These are phyloP conservation scores for Nasonia giraulti DNA, from an alignment of 1,140 invertebrate species.

Conservation along the genomic window DNA sequence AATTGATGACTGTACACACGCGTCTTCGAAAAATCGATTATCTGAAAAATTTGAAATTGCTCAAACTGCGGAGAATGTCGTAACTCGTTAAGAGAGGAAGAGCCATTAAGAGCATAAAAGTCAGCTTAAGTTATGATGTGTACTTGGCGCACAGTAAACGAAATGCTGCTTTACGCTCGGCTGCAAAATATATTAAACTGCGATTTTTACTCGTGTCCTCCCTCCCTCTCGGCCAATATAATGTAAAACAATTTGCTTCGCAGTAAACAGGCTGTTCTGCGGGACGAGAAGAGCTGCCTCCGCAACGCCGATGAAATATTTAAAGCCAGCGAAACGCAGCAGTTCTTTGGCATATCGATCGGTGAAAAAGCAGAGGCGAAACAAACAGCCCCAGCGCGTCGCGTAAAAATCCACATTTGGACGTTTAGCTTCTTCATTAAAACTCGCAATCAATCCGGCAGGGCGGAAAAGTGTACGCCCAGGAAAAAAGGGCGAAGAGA, in stretches of 20 bases:
- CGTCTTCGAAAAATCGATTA: constrained; percentile 41
- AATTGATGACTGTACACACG: constrained; percentile 33
- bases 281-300: neutral
- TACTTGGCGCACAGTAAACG: constrained; percentile 38
- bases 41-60: constrained; percentile 48
- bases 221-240: neutral
- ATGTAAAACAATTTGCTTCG: constrained; percentile 47
- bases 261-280: constrained; percentile 15
- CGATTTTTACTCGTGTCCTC: neutral
- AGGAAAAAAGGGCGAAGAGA: neutral
- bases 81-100: constrained; percentile 48
- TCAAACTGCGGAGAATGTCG: constrained; percentile 46
- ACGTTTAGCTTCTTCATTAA: neutral
- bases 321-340: neutral
- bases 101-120: constrained; percentile 48
- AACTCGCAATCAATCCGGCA: constrained; percentile 12
- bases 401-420: constrained; percentile 12
- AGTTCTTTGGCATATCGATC: too few relatives aligned
- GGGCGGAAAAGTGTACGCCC: neutral
- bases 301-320: neutral
- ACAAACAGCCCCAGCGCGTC: neutral
- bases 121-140: constrained; percentile 48
- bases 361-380: neutral
- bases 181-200: constrained; percentile 42
- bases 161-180: constrained; percentile 40